Conservation (phyloP, 2,888 invertebrate genomes). For the Syritta pipiens region DNA sequence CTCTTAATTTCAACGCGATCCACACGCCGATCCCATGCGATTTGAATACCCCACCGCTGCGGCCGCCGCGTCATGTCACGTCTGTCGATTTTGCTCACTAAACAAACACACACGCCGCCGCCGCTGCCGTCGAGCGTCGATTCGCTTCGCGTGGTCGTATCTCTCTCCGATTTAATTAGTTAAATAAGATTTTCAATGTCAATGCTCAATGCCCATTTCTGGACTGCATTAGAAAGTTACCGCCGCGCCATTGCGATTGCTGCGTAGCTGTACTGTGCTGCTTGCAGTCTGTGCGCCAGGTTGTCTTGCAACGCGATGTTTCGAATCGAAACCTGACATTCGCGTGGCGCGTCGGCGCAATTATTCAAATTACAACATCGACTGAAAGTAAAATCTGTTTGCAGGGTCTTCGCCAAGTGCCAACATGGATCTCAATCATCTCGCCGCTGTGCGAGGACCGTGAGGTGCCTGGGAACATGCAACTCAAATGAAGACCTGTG, state of each 20-base stretch:
- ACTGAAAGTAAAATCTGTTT: constrained; percentile 32
- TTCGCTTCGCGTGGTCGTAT: constrained; percentile 62
- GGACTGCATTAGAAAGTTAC: constrained; percentile 63
- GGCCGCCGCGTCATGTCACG: constrained; percentile 18
- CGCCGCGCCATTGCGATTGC: not conserved
- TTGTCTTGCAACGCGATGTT: constrained; percentile 23
- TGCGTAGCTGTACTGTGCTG: not conserved
- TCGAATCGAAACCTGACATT: constrained; percentile 55
- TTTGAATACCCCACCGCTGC: constrained; percentile 21
- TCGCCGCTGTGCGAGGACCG: not conserved
- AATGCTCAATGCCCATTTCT: constrained; percentile 66
- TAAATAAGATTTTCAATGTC: constrained; percentile 69
- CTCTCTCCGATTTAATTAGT: constrained; percentile 67
- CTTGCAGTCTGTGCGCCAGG: constrained; percentile 46
- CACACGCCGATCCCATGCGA: not conserved
- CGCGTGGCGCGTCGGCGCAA: constrained; percentile 55
- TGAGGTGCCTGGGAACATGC: constrained; percentile 38
- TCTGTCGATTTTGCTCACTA: constrained; percentile 38
- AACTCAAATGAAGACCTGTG: constrained; percentile 53
- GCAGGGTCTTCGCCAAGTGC: constrained; percentile 39
- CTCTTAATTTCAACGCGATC: too few species aligned
- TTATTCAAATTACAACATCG: constrained; percentile 64
- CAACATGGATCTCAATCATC: too few species aligned
- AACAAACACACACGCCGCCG: not conserved
- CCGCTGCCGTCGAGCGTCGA: constrained; percentile 37